These are phyloP conservation scores for Tryphoninae sp. DNA, from an alignment of 2,888 invertebrate genomes.

Conservation along the genomic window DNA sequence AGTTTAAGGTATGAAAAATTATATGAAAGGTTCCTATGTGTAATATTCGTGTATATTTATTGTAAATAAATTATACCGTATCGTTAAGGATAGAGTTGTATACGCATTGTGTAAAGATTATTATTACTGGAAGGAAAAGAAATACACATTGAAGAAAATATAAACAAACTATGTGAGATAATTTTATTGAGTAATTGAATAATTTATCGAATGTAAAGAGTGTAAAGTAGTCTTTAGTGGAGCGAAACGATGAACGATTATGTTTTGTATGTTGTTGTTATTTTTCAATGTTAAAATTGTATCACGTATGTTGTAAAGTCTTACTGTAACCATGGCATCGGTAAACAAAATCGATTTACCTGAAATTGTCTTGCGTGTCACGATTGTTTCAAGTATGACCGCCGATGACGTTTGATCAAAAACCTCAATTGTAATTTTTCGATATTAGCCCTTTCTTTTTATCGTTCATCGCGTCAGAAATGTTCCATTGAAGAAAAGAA, in stretches of 20 bases:
- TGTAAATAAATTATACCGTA: conserved; percentile 77
- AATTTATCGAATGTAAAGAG: background rate
- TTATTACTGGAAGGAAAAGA: conserved; percentile 51
- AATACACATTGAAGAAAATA: conserved; percentile 37
- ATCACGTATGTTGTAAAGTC: background rate
- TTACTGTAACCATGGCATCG: conserved; percentile 23
- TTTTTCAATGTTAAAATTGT: too few relatives aligned
- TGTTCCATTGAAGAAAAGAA: conserved; percentile 56
- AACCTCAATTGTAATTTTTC: conserved; percentile 39
- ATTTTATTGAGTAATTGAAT: background rate
- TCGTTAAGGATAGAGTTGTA: conserved; percentile 74
- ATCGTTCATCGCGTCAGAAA: conserved; percentile 16
- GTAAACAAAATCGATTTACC: conserved; percentile 32
- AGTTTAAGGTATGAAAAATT: conserved; percentile 49
- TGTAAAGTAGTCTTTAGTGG: background rate
- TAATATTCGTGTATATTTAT: conserved; percentile 76
- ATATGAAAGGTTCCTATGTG: conserved; percentile 73
- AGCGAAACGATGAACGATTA: too few relatives aligned
- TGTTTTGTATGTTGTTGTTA: too few relatives aligned
- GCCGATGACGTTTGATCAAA: conserved; percentile 51
- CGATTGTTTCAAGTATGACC: conserved; percentile 59
- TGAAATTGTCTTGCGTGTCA: conserved; percentile 26
- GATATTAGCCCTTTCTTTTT: conserved; percentile 6
- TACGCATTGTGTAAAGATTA: conserved; percentile 70
- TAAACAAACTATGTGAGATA: background rate